Conservation (phyloP, 2,888 invertebrate species). For the Pyrgus malvae region DNA sequence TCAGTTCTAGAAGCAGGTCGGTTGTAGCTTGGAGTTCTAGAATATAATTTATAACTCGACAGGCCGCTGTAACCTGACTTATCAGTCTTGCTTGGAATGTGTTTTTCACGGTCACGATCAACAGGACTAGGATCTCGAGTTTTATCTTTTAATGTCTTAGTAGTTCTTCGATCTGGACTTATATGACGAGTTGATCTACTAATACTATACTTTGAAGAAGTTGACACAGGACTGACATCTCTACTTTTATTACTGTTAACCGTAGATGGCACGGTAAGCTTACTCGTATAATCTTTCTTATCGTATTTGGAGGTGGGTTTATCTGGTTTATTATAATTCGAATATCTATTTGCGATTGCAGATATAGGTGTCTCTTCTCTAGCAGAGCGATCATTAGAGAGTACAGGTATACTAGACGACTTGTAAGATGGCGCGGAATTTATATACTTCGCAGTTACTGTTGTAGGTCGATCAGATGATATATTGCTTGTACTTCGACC, state of each 20-base stretch:
- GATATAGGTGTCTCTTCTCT: constrained; percentile 71
- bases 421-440: constrained; percentile 66
- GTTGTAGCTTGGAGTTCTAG: constrained; percentile 67
- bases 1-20: constrained; percentile 58
- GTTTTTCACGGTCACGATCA: constrained; percentile 77
- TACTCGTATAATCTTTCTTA: constrained; percentile 74
- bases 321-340: constrained; percentile 58
- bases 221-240: constrained; percentile 80
- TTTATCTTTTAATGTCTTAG: constrained; percentile 67
- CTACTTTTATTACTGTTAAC: constrained; percentile 66
- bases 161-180: constrained; percentile 72
- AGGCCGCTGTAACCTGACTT: constrained; percentile 77
- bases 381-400: constrained; percentile 57
- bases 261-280: constrained; percentile 58
- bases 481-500: constrained; percentile 48
- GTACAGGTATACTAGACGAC: constrained; percentile 73
- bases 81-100: constrained; percentile 81
- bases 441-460: constrained; percentile 72
- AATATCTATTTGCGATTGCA: constrained; percentile 67
- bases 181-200: constrained; percentile 69
- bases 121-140: constrained; percentile 81
- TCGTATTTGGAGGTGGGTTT: constrained; percentile 58
- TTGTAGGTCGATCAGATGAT: constrained; percentile 60
- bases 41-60: constrained; percentile 79
- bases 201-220: constrained; percentile 65